Evolutionary conservation across 2,888 invertebrate genomes (phyloP).

Genomic region (Luffia ferchaultella): DNA sequence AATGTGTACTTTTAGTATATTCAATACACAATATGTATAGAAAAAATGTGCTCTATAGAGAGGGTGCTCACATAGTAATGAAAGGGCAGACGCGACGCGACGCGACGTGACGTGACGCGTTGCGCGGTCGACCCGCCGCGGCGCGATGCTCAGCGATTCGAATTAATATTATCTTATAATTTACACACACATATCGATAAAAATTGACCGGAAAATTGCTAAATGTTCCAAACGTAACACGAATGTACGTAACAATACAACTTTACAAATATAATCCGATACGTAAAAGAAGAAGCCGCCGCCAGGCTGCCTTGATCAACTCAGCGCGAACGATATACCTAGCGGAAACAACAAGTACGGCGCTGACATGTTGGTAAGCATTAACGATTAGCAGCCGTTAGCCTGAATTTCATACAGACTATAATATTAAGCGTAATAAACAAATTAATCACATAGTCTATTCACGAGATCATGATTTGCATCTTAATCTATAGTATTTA

Average conservation of each 20-base stretch:
- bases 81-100: constrained; percentile 16
- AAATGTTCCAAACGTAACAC: constrained; percentile 25
- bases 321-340: too few relatives aligned
- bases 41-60: constrained; percentile 39
- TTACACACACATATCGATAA: constrained; percentile 42
- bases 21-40: constrained; percentile 31
- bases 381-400: constrained; percentile 24
- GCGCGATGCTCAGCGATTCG: neutral
- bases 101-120: neutral
- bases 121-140: neutral
- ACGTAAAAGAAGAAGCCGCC: neutral
- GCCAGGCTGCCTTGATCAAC: neutral
- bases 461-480: constrained; percentile 52
- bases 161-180: constrained; percentile 30
- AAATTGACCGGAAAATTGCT: constrained; percentile 57
- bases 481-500: constrained; percentile 60
- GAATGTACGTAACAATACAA: neutral
- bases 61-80: constrained; percentile 31
- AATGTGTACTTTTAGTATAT: constrained; percentile 26
- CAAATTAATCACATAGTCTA: constrained; percentile 54
- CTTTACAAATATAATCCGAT: neutral
- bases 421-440: constrained; percentile 26
- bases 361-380: constrained; percentile 29
- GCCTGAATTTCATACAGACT: constrained; percentile 41
- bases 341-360: too few relatives aligned